phyloP scores from a whole-genome alignment of 2,113 vertebrate species.

The Zapornia atra region DNA sequence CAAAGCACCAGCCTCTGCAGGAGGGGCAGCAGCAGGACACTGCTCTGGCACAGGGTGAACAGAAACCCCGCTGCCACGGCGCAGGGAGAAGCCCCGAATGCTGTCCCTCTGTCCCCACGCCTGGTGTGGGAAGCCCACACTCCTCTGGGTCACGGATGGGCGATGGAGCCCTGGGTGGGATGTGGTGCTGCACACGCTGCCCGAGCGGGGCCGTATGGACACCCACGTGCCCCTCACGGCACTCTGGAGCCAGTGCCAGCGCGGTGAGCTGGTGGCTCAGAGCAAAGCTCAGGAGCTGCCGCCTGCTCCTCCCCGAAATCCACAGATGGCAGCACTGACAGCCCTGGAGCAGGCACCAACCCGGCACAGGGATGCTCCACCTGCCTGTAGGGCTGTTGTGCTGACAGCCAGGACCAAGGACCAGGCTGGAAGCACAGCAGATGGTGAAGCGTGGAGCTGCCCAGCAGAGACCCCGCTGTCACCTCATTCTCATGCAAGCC shows the following conservation, averaged over 20 bases:
- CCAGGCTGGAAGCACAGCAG: not conserved
- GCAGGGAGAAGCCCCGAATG: not conserved
- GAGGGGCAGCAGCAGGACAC: not conserved
- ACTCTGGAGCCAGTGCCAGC: rapidly evolving
- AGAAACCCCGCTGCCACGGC: not conserved
- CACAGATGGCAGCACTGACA: too few relatives aligned
- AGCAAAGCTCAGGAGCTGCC: not conserved
- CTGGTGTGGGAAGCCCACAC: not conserved
- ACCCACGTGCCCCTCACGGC: rapidly evolving
- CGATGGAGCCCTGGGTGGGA: not conserved
- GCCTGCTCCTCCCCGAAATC: not conserved
- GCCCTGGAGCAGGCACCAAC: not conserved
- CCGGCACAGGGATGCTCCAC: rapidly evolving
- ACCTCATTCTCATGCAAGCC: not conserved
- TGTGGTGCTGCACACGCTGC: rapidly evolving
- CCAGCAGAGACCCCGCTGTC: not conserved
- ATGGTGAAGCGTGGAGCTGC: not conserved
- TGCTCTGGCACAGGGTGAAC: too few relatives aligned
- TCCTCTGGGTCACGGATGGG: not conserved
- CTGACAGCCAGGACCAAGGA: not conserved
- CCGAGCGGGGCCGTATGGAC: rapidly evolving
- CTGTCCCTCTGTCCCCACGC: not conserved
- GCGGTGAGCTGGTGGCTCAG: rapidly evolving
- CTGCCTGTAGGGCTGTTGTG: not conserved
- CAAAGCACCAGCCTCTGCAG: not conserved